These are phyloP conservation scores for Aphidius ervi DNA, from an alignment of 1,140 invertebrate genomes.

Conservation along the genomic window DNA sequence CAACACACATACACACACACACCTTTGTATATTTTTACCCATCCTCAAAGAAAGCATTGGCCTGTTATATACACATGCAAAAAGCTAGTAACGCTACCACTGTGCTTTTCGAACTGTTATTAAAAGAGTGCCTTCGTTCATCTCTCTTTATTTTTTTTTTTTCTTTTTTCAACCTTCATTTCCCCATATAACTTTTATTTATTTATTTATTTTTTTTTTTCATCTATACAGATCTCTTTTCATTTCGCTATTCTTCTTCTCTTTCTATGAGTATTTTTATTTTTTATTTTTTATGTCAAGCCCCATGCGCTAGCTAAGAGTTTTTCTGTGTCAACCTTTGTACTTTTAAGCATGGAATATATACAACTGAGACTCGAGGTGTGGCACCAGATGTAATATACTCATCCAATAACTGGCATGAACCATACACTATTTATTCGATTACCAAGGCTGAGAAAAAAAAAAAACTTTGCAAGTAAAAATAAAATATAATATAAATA, in stretches of 20 bases:
- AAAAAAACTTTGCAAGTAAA: no score
- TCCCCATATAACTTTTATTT: no score
- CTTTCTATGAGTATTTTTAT: conserved; percentile 1
- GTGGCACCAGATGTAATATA: no score
- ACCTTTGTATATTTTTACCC: conserved; percentile 32
- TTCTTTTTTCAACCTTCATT: neutral
- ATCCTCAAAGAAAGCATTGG: conserved; percentile 45
- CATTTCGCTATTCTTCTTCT: no score
- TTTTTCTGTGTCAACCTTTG: conserved; percentile 46
- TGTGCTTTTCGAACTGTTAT: conserved; percentile 41
- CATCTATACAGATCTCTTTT: no score
- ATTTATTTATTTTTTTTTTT: no score
- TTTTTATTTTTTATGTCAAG: conserved; percentile 29
- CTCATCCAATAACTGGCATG: no score
- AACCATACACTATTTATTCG: no score
- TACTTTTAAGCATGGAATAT: conserved; percentile 39
- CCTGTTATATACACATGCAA: conserved; percentile 24
- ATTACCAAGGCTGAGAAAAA: no score
- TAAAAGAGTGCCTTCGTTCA: conserved; percentile 43
- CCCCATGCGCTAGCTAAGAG: conserved; percentile 31
- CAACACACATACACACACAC: no score
- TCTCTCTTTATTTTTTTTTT: conserved; percentile 9
- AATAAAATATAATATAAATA: no score
- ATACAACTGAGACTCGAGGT: no score
- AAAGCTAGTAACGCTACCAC: conserved; percentile 38